Evolutionary conservation across 2,888 invertebrate species (phyloP).

Genomic region (Dasypolia templi): DNA sequence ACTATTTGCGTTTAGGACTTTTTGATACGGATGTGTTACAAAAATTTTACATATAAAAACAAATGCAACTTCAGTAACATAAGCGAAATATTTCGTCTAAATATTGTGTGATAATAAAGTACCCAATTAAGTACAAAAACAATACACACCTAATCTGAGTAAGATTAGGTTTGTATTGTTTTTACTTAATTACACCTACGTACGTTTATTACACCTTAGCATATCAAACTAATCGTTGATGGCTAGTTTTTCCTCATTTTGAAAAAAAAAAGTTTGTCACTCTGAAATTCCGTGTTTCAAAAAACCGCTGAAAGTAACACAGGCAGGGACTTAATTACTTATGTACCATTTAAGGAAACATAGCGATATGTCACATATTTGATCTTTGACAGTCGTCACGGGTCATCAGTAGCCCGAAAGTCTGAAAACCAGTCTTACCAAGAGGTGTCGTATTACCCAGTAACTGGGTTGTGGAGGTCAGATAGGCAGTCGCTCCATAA

Average conservation of each 20-base stretch:
- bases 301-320: not conserved
- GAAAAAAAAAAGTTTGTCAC: not conserved
- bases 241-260: not conserved
- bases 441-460: not conserved
- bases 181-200: slow-evolving; percentile 6
- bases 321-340: not conserved
- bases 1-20: no score
- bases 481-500: not conserved
- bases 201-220: slow-evolving; percentile 9
- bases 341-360: not conserved
- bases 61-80: not conserved
- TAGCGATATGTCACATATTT: not conserved
- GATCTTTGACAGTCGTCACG: not conserved
- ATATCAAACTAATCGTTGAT: slow-evolving; percentile 24
- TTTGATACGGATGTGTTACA: no score
- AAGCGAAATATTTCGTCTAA: not conserved
- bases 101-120: not conserved
- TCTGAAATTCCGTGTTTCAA: not conserved
- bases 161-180: not conserved
- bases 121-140: no score
- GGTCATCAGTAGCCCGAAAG: not conserved
- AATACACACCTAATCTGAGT: no score
- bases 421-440: not conserved
- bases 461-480: not conserved
- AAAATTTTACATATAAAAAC: not conserved